Percentiles rank a stretch among this genome's conserved stretches.
Conservation (phyloP, 2,888 invertebrate genomes). For the Dione vanillae region DNA sequence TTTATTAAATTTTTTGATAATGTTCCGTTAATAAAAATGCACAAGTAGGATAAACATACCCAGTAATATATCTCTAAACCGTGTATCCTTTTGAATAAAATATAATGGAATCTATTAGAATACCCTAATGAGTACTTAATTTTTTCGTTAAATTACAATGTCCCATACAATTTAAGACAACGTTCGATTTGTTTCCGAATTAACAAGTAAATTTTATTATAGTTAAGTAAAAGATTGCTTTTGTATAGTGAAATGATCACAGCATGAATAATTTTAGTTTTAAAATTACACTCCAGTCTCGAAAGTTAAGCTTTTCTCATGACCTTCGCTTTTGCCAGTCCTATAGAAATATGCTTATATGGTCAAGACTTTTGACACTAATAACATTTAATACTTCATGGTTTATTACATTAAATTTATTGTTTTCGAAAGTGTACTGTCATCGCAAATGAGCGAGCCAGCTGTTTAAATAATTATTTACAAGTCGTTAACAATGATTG, state of each 20-base stretch:
- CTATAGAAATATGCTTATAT: constrained; percentile 21
- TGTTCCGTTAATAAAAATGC: too few relatives aligned
- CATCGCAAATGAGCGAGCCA: background rate
- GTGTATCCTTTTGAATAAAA: too few relatives aligned
- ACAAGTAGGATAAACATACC: too few relatives aligned
- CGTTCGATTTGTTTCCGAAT: background rate
- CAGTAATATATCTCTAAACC: too few relatives aligned
- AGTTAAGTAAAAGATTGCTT: too few relatives aligned
- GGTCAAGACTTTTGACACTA: constrained; percentile 16
- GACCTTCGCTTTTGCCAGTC: constrained; percentile 17
- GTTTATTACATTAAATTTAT: constrained; percentile 13
- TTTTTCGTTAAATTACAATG: too few relatives aligned
- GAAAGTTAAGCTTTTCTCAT: constrained; percentile 28
- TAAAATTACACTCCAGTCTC: background rate
- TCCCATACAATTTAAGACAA: too few relatives aligned
- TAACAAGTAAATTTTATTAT: too few relatives aligned
- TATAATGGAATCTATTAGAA: too few relatives aligned
- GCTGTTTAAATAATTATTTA: constrained; percentile 10
- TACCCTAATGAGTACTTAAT: too few relatives aligned
- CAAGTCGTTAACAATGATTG: background rate
- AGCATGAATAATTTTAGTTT: background rate
- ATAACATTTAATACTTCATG: constrained; percentile 4
- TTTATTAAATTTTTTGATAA: too few relatives aligned
- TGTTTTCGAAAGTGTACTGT: constrained; percentile 7
- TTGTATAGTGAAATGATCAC: background rate